phyloP scores from a whole-genome alignment of 2,113 vertebrate genomes.

The Poeciliopsis occidentalis region DNA sequence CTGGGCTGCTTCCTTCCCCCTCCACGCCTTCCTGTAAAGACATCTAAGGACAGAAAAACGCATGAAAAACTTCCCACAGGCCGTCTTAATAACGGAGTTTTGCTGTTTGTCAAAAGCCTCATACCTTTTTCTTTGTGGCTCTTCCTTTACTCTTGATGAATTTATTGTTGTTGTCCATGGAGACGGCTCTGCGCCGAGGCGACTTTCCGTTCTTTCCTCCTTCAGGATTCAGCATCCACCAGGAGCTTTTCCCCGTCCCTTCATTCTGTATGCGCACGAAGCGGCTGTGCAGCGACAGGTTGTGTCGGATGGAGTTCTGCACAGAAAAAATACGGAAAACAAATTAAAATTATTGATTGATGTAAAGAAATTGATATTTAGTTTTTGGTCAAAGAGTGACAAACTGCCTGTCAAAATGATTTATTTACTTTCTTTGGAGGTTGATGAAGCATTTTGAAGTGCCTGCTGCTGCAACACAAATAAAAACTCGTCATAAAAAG shows the following conservation, averaged over 20 bases:
- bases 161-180: slow-evolving; percentile 99
- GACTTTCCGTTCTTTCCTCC: slow-evolving; percentile 96
- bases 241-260: slow-evolving; percentile 97
- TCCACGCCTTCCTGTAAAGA: slow-evolving; percentile 88
- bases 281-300: slow-evolving; percentile 95
- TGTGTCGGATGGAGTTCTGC: slow-evolving; percentile 99
- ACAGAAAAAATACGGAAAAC: slow-evolving; percentile 11
- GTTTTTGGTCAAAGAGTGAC: no score
- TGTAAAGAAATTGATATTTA: no score
- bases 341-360: not conserved
- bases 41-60: slow-evolving; percentile 58
- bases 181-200: slow-evolving; percentile 90
- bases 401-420: no score
- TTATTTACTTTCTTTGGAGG: no score
- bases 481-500: no score
- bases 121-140: slow-evolving; percentile 94
- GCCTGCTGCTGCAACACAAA: no score
- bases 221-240: slow-evolving; percentile 99
- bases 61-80: not conserved
- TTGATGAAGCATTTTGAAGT: no score
- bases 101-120: not conserved
- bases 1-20: slow-evolving; percentile 85
- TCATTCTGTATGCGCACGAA: slow-evolving; percentile 98
- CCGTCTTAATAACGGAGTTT: not conserved
- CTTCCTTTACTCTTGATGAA: slow-evolving; percentile 93